Conservation (phyloP, 2,888 invertebrate species). For the Mythimna ferrago region DNA sequence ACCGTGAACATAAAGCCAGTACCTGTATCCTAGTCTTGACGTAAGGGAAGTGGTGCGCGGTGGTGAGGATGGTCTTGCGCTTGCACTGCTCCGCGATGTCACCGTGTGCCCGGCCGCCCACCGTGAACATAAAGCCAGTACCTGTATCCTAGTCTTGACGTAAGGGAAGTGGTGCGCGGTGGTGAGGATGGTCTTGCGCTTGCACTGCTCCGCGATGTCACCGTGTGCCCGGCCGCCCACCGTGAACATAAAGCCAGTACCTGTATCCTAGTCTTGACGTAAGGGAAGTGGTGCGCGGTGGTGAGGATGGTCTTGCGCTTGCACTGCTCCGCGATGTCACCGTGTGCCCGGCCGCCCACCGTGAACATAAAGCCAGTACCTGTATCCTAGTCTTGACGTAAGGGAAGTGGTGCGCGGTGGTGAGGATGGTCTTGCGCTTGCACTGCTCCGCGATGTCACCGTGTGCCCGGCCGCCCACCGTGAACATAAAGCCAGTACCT, state of each 20-base stretch:
- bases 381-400: constrained; percentile 98
- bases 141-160: constrained; percentile 98
- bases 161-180: constrained; percentile 98
- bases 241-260: too few relatives aligned
- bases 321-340: constrained; percentile 98
- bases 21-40: constrained; percentile 98
- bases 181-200: constrained; percentile 98
- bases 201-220: constrained; percentile 98
- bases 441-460: constrained; percentile 98
- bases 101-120: constrained; percentile 98
- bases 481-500: too few relatives aligned
- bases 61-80: constrained; percentile 98
- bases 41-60: constrained; percentile 98
- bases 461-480: constrained; percentile 97
- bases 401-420: constrained; percentile 98
- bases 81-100: constrained; percentile 99
- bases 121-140: too few relatives aligned
- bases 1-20: too few relatives aligned
- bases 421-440: constrained; percentile 98
- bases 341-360: constrained; percentile 97
- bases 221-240: constrained; percentile 98
- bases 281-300: constrained; percentile 98
- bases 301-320: constrained; percentile 99
- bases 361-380: too few relatives aligned
- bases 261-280: constrained; percentile 98